A percentile compares a stretch with the other conserved stretches of the same genome.
These are phyloP conservation scores for Drosophila tani DNA, from an alignment of 1,140 invertebrate species.

Conservation along the genomic window DNA sequence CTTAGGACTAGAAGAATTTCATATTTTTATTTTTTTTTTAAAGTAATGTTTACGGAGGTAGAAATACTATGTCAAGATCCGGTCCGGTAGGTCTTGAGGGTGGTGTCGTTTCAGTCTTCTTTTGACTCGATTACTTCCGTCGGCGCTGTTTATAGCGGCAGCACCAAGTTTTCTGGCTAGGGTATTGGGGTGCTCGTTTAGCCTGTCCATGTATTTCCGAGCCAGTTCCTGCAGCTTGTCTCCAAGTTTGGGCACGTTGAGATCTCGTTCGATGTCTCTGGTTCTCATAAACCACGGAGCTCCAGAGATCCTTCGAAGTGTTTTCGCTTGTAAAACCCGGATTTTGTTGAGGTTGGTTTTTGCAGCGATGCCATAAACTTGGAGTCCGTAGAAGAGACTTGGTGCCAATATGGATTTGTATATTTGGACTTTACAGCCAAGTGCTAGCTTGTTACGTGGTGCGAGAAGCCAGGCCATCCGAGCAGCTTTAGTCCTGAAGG, in stretches of 20 bases:
- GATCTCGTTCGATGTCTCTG: not conserved
- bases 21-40: too few relatives aligned
- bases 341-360: too few relatives aligned
- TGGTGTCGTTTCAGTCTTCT: conserved; percentile 1
- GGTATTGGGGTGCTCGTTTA: not conserved
- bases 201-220: too few relatives aligned
- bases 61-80: not conserved
- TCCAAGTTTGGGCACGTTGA: not conserved
- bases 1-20: too few relatives aligned
- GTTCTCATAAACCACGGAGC: conserved; percentile 1
- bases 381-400: conserved; percentile 3
- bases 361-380: not conserved
- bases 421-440: not conserved
- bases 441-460: conserved; percentile 1
- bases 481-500: not conserved
- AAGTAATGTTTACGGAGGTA: too few relatives aligned
- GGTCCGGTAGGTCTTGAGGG: conserved; percentile 1
- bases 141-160: not conserved
- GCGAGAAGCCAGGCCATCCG: conserved; percentile 4
- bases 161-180: conserved; percentile 1
- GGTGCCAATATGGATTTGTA: conserved; percentile 1
- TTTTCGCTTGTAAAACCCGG: too few relatives aligned
- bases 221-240: not conserved
- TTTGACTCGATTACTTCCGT: not conserved
- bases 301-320: not conserved